A percentile compares a stretch with the other conserved stretches of the same genome.
Evolutionary conservation across 2,797 vertebrate species (phyloP).

Genomic region (Erpetoichthys calabaricus): DNA sequence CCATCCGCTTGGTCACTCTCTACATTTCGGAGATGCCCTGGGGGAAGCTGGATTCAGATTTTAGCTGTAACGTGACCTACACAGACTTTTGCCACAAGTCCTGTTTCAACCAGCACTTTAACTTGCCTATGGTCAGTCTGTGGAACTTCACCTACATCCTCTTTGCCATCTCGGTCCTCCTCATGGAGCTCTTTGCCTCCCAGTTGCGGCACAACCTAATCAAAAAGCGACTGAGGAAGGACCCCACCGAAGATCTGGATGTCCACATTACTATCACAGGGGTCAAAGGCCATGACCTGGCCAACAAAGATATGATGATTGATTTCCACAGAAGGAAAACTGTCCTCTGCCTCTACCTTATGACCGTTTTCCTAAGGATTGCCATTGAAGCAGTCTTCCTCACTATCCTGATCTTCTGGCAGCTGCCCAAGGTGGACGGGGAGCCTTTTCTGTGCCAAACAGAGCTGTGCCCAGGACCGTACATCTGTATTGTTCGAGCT

Average conservation of each 20-base stretch:
- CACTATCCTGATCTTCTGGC: conserved; percentile 26
- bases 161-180: conserved; percentile 25
- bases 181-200: conserved; percentile 33
- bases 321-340: conserved; percentile 28
- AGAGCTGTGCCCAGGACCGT: neutral
- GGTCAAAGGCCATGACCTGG: neutral
- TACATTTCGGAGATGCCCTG: conserved; percentile 34
- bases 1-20: conserved; percentile 26
- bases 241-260: conserved; percentile 10
- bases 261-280: conserved; percentile 9
- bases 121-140: conserved; percentile 24
- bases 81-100: conserved; percentile 14
- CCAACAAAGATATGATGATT: conserved; percentile 9
- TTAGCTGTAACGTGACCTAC: conserved; percentile 20
- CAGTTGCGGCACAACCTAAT: conserved; percentile 18
- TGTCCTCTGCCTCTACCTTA: conserved; percentile 24
- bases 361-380: conserved; percentile 24
- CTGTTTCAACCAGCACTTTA: conserved; percentile 28
- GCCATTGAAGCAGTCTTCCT: conserved; percentile 25
- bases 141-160: conserved; percentile 35
- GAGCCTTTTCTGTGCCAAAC: neutral
- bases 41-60: conserved; percentile 23
- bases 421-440: conserved; percentile 3
- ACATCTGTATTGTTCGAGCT: neutral
- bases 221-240: conserved; percentile 15